A percentile compares a stretch with the other conserved stretches of the same genome.
Conservation (phyloP, 2,113 vertebrate genomes). For the Microcebus tavaratra region DNA sequence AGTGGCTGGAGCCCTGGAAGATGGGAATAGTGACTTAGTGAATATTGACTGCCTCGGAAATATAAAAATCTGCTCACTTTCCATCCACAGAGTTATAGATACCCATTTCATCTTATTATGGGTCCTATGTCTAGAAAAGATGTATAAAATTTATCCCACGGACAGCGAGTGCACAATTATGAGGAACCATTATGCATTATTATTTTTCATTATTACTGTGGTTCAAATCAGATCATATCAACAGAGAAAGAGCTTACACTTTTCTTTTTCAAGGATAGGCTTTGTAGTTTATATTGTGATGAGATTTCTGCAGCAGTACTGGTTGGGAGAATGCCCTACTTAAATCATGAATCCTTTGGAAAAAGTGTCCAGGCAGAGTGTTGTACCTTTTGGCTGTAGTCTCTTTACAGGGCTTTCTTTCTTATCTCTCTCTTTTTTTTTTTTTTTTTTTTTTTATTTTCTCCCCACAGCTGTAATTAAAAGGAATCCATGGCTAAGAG, state of each 20-base stretch:
- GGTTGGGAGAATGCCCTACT: conserved; percentile 27
- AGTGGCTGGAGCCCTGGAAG: neutral
- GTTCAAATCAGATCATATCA: conserved; percentile 35
- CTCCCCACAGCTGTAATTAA: conserved; percentile 66
- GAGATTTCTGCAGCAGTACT: conserved; percentile 15
- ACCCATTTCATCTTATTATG: neutral
- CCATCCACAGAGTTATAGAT: neutral
- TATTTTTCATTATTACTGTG: conserved; percentile 9
- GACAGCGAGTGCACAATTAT: neutral
- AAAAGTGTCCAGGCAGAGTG: neutral
- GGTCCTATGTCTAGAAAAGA: neutral
- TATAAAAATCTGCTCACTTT: neutral
- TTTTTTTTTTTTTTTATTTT: conserved; percentile 41
- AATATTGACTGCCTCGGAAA: conserved; percentile 6
- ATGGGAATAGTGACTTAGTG: neutral
- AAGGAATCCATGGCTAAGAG: conserved; percentile 62
- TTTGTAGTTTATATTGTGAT: neutral
- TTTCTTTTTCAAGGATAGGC: conserved; percentile 14
- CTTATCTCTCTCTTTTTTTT: neutral
- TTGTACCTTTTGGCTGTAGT: conserved; percentile 62
- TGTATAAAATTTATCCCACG: neutral
- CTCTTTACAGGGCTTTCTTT: conserved; percentile 34
- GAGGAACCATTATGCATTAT: neutral
- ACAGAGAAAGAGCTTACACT: neutral
- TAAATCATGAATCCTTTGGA: conserved; percentile 47